Evolutionary conservation across 2,797 vertebrate species (phyloP).

Genomic region (Emys orbicularis): DNA sequence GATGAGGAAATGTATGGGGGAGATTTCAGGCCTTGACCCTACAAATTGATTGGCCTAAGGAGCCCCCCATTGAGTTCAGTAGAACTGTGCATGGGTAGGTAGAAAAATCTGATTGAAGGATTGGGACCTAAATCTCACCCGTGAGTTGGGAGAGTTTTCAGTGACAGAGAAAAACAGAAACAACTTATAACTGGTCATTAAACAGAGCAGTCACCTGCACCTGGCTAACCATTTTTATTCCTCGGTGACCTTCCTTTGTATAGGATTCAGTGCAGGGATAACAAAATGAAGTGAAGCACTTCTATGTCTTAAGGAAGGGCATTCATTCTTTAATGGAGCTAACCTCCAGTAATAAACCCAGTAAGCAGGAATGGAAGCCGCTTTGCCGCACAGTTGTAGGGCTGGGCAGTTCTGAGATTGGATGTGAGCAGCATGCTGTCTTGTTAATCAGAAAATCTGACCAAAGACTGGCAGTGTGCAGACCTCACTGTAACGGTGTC

Average conservation of each 20-base stretch:
- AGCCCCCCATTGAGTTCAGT: background rate
- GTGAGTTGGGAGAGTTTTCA: background rate
- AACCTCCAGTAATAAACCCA: background rate
- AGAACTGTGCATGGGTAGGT: background rate
- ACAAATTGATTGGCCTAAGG: background rate
- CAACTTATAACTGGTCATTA: too few species aligned
- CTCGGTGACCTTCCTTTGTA: background rate
- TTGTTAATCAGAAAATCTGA: too few species aligned
- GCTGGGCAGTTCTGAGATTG: background rate
- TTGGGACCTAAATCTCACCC: background rate
- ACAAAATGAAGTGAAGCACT: background rate
- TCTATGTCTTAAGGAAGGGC: background rate
- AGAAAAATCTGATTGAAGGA: background rate
- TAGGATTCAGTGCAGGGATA: background rate
- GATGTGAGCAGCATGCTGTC: too few species aligned
- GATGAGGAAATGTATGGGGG: too few species aligned
- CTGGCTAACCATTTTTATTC: background rate
- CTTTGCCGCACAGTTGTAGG: too few species aligned
- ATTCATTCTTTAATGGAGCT: background rate
- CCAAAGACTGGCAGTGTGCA: too few species aligned
- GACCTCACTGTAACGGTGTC: too few species aligned
- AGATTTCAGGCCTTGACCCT: background rate
- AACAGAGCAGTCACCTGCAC: too few species aligned
- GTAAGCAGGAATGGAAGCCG: background rate
- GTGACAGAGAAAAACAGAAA: background rate